These are phyloP conservation scores for Sinella curviseta DNA, from an alignment of 1,140 invertebrate genomes.

Conservation along the genomic window DNA sequence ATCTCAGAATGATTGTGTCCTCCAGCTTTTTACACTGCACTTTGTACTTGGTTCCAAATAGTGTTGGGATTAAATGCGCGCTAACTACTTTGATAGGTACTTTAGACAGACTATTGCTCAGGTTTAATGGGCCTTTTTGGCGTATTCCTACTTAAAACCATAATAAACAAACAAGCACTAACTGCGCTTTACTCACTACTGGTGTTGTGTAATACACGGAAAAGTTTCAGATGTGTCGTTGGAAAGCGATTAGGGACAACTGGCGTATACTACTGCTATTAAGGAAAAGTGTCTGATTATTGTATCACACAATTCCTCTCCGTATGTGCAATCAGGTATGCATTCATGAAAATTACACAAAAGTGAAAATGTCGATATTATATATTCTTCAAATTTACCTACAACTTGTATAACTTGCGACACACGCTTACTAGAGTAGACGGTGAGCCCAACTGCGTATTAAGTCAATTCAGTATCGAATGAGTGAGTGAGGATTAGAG, in stretches of 20 bases:
- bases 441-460: too few species aligned
- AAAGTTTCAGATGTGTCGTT: neutral
- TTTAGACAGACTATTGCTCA: too few species aligned
- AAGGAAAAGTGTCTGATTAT: neutral
- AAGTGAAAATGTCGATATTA: neutral
- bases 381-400: neutral
- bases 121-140: too few species aligned
- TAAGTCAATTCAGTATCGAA: too few species aligned
- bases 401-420: too few species aligned
- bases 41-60: neutral
- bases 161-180: neutral
- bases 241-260: neutral
- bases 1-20: neutral
- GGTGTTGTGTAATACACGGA: neutral
- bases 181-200: neutral
- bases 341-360: neutral
- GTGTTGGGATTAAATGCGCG: neutral
- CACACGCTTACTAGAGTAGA: too few species aligned
- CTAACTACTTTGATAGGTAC: too few species aligned
- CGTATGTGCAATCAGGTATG: neutral
- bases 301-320: too few species aligned
- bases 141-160: too few species aligned
- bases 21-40: neutral
- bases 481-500: too few species aligned
- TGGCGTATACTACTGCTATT: neutral